Evolutionary conservation across 2,888 invertebrate genomes (phyloP), one percentile per base, ranked within the genome.

Genomic region (Antheraea assamensis): DNA sequence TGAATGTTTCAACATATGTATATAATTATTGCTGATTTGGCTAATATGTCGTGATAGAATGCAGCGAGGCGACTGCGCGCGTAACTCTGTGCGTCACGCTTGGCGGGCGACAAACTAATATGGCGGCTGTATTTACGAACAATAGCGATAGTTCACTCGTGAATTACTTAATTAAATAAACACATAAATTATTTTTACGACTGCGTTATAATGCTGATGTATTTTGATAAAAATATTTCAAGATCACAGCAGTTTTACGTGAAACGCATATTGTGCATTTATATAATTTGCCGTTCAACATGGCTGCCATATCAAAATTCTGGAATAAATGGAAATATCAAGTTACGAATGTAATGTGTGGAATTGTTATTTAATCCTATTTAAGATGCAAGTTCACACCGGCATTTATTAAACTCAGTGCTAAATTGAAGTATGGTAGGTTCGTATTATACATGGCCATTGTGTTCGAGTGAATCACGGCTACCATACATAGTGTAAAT

Each of bases 1-100:
- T 42, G 42, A 42, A 42, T 42, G 42, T 42, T 42, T 42, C 42
- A 13, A 42, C 8, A 42, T 42, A n/a, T n/a, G n/a, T n/a, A n/a
- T n/a, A 13, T 42, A 42, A 42, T 52, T 21, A 58, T 58, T 58
- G 58, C 30, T 64, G 61, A 17, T 64, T 64, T 30, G 27, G 27
- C 61, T 30, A 58, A 58, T 58, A 64, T 64, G 61, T 64, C 61
- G 61, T 64, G 61, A 64, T 64, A 64, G 30, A 64, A 64, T 64
- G 61, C 61, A 30, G 17, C 27, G 61, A 64, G 13, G 15, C 27
- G 27, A 64, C n/a, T 10, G 61, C 61, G 61, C 15, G 61, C 61
- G 61, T 61, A 61, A 61, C 24, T 27, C 4, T 10, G 61, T 64
- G 17, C 61, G 61, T 64, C 61, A 64, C 61, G 61, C 27, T 30